Evolutionary conservation across 2,797 vertebrate species (phyloP), one percentile per base, ranked within the genome.

Genomic region (Chaetophractus vellerosus): DNA sequence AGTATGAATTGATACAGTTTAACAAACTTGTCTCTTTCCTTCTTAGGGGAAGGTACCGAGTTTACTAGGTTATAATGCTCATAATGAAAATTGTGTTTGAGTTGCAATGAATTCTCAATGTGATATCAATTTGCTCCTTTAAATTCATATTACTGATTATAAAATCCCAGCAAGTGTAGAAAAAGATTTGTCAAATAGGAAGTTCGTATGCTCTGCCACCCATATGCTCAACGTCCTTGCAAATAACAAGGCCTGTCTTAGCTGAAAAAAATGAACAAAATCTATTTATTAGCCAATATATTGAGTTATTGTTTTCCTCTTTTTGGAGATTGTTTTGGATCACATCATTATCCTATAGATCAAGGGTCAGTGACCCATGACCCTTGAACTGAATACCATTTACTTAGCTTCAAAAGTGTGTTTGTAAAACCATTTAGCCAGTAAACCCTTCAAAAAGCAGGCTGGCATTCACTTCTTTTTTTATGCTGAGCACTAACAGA

Each of bases 331-430:
- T 85, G 28, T 75, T 80, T 85, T 63, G 33, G 9, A 26, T 79
- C 45, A 75, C 79, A 82, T 94, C 59, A 84, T 84, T 90, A 96
- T 90, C 10, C 14, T 83, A 79, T 24, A 80, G 55, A 59, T 88
- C 50, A 66, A 61, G 57, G 45, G 8, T 61, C 38, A 92, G 19
- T n/a, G 69, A 90, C 31, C 28, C 84, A 26, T 88, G 41, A 64
- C 15, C 28, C 2, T 28, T 33, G 31, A 23, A 52, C n/a, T 95
- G 18, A 81, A 78, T 38, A 61, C 5, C 69, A 72, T 66, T 86
- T 80, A 91, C 18, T 69, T 79, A 55, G 12, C 21, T 90, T 95
- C 80, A 88, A 87, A 90, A 55, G 23, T 33, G 10, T 71, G 1
- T 90, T 95, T 83, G 11, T 33, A 90, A 95, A 91, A 92, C 23